A percentile compares a stretch with the other conserved stretches of the same genome.
These are phyloP conservation scores for Solen grandis DNA, from an alignment of 1,140 invertebrate species.

Conservation along the genomic window DNA sequence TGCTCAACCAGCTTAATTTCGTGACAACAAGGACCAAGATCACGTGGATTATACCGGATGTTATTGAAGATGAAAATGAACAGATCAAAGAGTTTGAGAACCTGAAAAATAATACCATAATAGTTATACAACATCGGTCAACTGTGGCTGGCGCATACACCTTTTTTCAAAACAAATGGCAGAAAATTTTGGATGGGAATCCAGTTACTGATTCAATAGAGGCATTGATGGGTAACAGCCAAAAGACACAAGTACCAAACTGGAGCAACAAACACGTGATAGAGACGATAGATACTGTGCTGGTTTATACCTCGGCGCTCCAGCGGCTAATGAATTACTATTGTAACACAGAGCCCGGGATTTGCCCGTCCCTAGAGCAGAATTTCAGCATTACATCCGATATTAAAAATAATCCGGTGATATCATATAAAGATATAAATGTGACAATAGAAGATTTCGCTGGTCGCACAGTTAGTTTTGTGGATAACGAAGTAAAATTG, in stretches of 20 bases:
- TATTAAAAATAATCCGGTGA: conserved; percentile 43
- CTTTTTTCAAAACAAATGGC: conserved; percentile 57
- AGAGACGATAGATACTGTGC: conserved; percentile 59
- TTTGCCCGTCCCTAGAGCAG: conserved; percentile 25
- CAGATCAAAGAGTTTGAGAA: conserved; percentile 28
- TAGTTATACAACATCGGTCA: conserved; percentile 47
- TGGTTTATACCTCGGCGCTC: conserved; percentile 53
- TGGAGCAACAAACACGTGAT: conserved; percentile 13
- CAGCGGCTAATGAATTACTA: conserved; percentile 36
- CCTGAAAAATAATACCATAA: conserved; percentile 48
- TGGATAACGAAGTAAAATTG: conserved; percentile 54
- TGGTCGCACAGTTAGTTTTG: conserved; percentile 52
- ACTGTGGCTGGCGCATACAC: conserved; percentile 50
- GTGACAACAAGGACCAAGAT: conserved; percentile 33
- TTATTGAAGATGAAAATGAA: conserved; percentile 53
- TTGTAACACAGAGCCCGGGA: conserved; percentile 12
- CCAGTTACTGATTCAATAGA: conserved; percentile 14
- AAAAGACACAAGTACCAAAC: conserved; percentile 3
- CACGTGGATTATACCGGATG: conserved; percentile 66
- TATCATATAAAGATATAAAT: conserved; percentile 55
- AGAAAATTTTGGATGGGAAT: conserved; percentile 23
- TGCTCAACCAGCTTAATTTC: conserved; percentile 43
- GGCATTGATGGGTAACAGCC: conserved; percentile 24
- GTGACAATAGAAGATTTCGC: conserved; percentile 47
- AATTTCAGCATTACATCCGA: conserved; percentile 45